Evolutionary conservation across 1,140 invertebrate genomes (phyloP).

Genomic region (Ganaspis sp.): DNA sequence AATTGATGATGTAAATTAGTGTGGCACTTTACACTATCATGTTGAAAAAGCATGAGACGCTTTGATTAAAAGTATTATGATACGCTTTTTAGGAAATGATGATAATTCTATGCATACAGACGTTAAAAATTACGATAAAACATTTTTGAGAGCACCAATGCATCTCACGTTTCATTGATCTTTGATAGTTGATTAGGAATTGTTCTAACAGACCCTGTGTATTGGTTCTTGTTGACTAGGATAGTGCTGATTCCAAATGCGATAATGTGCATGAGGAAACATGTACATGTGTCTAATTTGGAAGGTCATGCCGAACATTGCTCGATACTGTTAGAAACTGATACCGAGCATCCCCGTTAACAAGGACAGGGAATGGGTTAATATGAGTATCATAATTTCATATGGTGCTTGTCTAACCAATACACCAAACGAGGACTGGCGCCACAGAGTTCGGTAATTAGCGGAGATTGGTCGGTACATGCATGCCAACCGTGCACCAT

Average conservation of each 20-base stretch:
- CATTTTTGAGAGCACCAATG: too few relatives aligned
- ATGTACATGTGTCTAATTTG: neutral
- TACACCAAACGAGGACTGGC: constrained; percentile 36
- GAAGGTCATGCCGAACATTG: neutral
- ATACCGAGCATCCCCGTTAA: neutral
- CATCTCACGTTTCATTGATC: too few relatives aligned
- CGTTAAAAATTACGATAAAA: too few relatives aligned
- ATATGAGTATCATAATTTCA: constrained; percentile 49
- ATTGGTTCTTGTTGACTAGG: neutral
- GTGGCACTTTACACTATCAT: neutral
- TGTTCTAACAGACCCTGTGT: neutral
- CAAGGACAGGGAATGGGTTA: constrained; percentile 29
- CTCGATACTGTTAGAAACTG: constrained; percentile 5
- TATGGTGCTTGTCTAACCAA: constrained; percentile 41
- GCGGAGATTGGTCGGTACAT: constrained; percentile 39
- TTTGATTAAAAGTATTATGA: too few relatives aligned
- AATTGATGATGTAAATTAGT: too few relatives aligned
- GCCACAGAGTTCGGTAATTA: constrained; percentile 46
- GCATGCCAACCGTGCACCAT: neutral
- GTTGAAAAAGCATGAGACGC: too few relatives aligned
- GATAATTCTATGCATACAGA: too few relatives aligned
- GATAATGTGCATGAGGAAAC: neutral
- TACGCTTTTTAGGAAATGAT: too few relatives aligned
- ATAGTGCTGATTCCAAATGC: neutral
- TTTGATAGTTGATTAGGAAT: too few relatives aligned